These are phyloP conservation scores for Pristionchus exspectatus DNA, from an alignment of 2,888 invertebrate genomes.

Conservation along the genomic window DNA sequence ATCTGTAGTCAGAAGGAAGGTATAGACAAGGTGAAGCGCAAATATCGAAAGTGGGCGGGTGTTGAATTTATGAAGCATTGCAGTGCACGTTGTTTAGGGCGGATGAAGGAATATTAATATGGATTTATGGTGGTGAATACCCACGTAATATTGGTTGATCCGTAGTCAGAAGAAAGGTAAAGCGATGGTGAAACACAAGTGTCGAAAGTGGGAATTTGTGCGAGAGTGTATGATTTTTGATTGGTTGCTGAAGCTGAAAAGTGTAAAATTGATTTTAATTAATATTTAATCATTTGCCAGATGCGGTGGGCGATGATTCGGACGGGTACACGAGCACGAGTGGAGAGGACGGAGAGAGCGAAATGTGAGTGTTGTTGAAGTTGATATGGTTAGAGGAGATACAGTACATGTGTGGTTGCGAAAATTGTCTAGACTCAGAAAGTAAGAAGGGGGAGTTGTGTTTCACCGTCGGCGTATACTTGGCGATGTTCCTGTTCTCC, in stretches of 20 bases:
- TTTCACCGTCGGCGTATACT: too few relatives aligned
- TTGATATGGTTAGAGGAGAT: too few relatives aligned
- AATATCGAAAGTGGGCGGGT: background rate
- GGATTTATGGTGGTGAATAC: background rate
- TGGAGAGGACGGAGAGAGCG: background rate
- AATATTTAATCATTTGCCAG: background rate
- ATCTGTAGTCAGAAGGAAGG: background rate
- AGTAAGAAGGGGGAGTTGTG: too few relatives aligned
- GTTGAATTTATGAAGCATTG: background rate
- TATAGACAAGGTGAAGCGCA: background rate
- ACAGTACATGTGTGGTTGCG: too few relatives aligned
- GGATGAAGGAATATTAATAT: too few relatives aligned
- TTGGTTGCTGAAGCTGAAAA: too few relatives aligned
- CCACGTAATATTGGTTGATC: background rate
- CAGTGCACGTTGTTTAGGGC: too few relatives aligned
- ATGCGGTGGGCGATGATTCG: background rate
- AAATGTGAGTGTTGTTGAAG: background rate
- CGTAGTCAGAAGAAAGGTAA: background rate
- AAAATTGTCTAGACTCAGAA: too few relatives aligned
- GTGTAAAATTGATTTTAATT: background rate
- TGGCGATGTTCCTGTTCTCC: too few relatives aligned
- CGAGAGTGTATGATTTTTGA: too few relatives aligned
- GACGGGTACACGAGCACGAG: slow-evolving; percentile 11
- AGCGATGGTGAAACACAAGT: background rate
- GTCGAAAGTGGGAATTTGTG: background rate